A percentile compares a stretch with the other conserved stretches of the same genome.
These are phyloP conservation scores for Seladonia tumulorum DNA, from an alignment of 2,888 invertebrate species.

Conservation along the genomic window DNA sequence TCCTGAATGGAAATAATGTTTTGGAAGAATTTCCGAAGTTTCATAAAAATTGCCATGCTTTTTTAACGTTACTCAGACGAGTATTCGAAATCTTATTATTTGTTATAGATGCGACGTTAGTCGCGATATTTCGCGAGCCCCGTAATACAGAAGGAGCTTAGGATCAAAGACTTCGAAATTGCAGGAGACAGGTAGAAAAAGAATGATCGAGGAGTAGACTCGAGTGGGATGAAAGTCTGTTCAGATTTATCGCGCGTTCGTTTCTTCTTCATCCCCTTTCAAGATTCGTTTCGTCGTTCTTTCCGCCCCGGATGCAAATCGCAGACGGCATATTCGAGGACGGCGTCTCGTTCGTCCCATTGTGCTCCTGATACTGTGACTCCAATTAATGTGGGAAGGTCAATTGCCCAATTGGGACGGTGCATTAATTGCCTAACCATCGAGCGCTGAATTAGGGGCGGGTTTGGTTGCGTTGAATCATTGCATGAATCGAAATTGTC, in stretches of 20 bases:
- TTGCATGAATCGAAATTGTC: not conserved
- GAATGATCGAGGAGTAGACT: not conserved
- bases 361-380: slow-evolving; percentile 39
- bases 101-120: not conserved
- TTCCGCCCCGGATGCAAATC: slow-evolving; percentile 19
- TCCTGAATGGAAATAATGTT: too few species aligned
- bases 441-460: not conserved
- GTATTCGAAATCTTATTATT: not conserved
- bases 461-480: not conserved
- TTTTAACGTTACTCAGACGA: too few species aligned
- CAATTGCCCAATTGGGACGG: slow-evolving; percentile 58
- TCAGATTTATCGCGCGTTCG: slow-evolving; percentile 5
- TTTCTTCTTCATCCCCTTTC: not conserved
- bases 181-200: not conserved
- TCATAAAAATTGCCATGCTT: too few species aligned
- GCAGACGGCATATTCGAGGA: slow-evolving; percentile 19
- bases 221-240: slow-evolving; percentile 11
- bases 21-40: too few species aligned
- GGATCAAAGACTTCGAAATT: not conserved
- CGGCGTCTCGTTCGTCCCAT: slow-evolving; percentile 39
- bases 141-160: not conserved
- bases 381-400: slow-evolving; percentile 48
- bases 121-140: not conserved
- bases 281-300: not conserved
- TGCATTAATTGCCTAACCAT: slow-evolving; percentile 46